A percentile compares a stretch with the other conserved stretches of the same genome.
Conservation (phyloP, 1,140 invertebrate genomes). For the Linepithema humile region DNA sequence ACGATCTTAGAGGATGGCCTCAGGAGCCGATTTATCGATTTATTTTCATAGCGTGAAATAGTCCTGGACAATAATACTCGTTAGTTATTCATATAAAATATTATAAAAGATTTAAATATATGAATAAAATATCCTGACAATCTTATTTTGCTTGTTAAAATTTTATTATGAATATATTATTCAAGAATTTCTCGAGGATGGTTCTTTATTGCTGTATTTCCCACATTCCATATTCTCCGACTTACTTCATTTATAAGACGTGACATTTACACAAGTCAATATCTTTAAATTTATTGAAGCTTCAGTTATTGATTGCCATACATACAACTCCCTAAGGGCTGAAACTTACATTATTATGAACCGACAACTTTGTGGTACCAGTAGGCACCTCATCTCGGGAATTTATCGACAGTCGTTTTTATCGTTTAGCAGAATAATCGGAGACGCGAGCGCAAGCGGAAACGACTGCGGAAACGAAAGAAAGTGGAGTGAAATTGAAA, state of each 20-base stretch:
- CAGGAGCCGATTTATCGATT: too few species aligned
- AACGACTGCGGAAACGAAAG: conserved; percentile 66
- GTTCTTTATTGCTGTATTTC: not conserved
- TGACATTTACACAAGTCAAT: conserved; percentile 38
- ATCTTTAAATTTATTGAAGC: conserved; percentile 38
- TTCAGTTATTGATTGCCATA: conserved; percentile 9
- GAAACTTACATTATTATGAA: conserved; percentile 28
- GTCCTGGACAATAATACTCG: too few species aligned
- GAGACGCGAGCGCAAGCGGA: conserved; percentile 42
- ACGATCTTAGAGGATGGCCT: not conserved
- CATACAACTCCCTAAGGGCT: not conserved
- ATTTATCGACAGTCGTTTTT: conserved; percentile 69
- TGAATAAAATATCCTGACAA: too few species aligned
- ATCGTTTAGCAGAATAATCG: conserved; percentile 56
- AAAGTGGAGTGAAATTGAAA: conserved; percentile 68
- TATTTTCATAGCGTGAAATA: too few species aligned
- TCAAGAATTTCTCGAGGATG: not conserved
- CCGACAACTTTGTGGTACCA: conserved; percentile 3
- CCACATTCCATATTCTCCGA: not conserved
- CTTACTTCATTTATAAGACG: conserved; percentile 5
- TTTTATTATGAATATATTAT: not conserved
- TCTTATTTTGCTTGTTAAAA: not conserved
- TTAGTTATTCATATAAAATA: too few species aligned
- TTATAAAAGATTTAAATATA: too few species aligned
- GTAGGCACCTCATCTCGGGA: conserved; percentile 26